Base-by-base conservation (phyloP, 2,113 vertebrate species). In the Malurus alboscapulatus region DNA sequence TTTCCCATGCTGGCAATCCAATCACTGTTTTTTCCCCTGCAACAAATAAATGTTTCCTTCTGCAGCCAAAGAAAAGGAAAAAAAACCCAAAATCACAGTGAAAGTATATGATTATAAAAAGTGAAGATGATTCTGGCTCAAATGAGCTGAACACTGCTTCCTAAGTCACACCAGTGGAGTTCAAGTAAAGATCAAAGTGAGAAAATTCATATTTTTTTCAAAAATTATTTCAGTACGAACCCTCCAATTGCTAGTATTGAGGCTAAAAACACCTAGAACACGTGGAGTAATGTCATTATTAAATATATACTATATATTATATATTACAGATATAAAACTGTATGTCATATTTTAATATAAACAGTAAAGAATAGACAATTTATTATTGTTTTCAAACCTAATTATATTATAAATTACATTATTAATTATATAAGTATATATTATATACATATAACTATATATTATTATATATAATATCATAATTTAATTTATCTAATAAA, bases 21-120 rank as follows among this genome's bases (percentile, higher is more conserved):
- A 22, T 57, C 30, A 1, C 36, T n/a, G 1, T 15, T 11, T 55
- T 7, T 2, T 9, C 3, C 0, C 2, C 7, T 38, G 38, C 38
- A 24, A 9, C 5, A 27, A 48, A 44, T 29, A 34, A 58, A 2
- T 14, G 8, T 24, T 78, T 71, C n/a, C 38, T 81, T 80, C 61
- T 55, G 21, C 51, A 50, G 8, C 3, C 48, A 50, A 48, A 27
- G 44, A 27, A 61, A 32, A 38, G 1, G 7, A 34, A 7, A n/a
- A 26, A 55, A 42, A 7, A 3, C 3, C 13, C n/a, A n/a, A 71
- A 84, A 59, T 40, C n/a, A 34, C 30, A 68, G 21, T 9, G 13
- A 34, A 84, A 53, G n/a, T 1, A 0, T 7, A 29, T 1, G 12
- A 42, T n/a, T 42, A 30, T 16, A 75, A 26, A 72, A 84, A 40